Evolutionary conservation across 2,113 vertebrate genomes (phyloP), one percentile per base, ranked within the genome.

Genomic region (Melozone crissalis): DNA sequence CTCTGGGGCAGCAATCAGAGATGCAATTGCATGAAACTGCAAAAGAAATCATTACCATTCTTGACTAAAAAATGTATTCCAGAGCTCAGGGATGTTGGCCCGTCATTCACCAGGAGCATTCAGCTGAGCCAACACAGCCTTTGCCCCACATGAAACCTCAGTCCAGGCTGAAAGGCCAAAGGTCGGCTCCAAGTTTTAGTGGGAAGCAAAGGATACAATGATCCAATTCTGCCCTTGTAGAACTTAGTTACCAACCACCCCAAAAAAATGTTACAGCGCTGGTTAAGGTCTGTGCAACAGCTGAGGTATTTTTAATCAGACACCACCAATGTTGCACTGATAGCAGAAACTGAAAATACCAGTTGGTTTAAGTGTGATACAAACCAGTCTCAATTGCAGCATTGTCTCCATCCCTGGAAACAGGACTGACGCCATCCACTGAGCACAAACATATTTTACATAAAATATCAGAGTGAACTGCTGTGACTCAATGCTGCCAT

Each of bases 361-460:
- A 47, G 18, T 39, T 86, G 6, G 2, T 52, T 72, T 15, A 79
- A 76, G 76, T 3, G 35, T 28, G 52, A 81, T 35, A 33, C 3
- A 4, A 82, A 31, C 33, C 27, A 31, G 39, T 39, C 75, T 87
- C 63, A 96, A 67, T 27, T 55, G 63, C 61, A 68, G 15, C 46
- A 27, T 51, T 81, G 79, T 78, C 72, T 96, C 20, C 10, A 63
- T 4, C 55, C 72, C 57, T 67, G 39, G 78, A 88, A 93, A 51
- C 27, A 69, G 63, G 87, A 65, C 41, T 58, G 65, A 91, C 0
- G 2, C 74, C 73, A 59, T 14, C 71, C 33, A 28, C 72, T 28
- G 81, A 74, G 87, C 46, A 66, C 58, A 84, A 90, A 65, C 16
- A 27, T 43, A 61, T 58, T 83, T 91, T 71, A 94, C 75, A 92